Evolutionary conservation across 2,797 vertebrate species (phyloP).

Genomic region (Rousettus madagascariensis): DNA sequence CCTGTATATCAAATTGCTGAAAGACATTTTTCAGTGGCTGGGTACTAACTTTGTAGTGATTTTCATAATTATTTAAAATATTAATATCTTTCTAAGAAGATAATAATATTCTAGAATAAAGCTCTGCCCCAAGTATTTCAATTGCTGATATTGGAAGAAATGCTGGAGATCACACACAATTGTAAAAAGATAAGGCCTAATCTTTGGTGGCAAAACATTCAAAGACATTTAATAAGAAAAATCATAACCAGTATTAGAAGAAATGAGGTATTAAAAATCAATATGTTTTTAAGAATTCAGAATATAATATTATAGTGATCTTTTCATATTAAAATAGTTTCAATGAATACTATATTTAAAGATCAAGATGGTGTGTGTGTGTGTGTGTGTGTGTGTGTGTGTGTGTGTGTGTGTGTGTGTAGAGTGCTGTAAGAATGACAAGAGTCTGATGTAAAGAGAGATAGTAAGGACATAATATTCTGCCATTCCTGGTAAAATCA

Average conservation of each 20-base stretch:
- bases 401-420: background rate
- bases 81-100: constrained; percentile 31
- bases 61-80: constrained; percentile 50
- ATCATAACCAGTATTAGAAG: background rate
- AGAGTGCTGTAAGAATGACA: background rate
- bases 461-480: background rate
- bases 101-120: background rate
- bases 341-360: background rate
- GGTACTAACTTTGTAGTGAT: background rate
- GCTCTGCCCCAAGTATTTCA: constrained; percentile 19
- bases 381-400: background rate
- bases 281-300: background rate
- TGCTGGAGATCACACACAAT: background rate
- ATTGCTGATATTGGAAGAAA: background rate
- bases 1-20: constrained; percentile 53
- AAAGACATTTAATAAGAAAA: constrained; percentile 8
- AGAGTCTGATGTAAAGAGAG: background rate
- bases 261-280: background rate
- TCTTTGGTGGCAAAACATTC: constrained; percentile 10
- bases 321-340: background rate
- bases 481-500: constrained; percentile 2
- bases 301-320: background rate
- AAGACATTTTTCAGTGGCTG: constrained; percentile 59
- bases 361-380: background rate
- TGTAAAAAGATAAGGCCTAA: background rate